Base-by-base conservation (phyloP, 1,140 invertebrate genomes). In the Pararge aegeria region DNA sequence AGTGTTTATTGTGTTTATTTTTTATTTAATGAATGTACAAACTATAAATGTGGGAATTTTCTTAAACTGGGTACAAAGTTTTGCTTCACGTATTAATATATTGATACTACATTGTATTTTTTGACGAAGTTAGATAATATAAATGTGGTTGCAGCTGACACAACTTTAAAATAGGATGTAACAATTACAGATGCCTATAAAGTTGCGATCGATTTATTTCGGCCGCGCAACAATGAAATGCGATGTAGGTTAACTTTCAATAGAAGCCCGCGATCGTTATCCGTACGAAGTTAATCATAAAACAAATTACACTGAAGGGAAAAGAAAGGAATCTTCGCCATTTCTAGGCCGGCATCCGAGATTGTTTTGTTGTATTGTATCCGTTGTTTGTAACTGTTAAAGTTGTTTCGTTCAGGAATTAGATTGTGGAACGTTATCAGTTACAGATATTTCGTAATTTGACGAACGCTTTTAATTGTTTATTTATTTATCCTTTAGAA, bases 201-300 rank as follows among this genome's bases (percentile, higher is more conserved):
- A 34, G 30, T 34, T 34, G n/a, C 30, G 30, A 6, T 34, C 44
- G 38, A 57, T 57, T 57, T 57, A 21, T 49, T 49, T 49, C 0
- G 29, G n/a, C 0, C 24, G 27, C n/a, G 9, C 27, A 27, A 57
- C 55, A 57, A 57, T 57, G 10, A 40, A 37, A 37, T 13, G 44
- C 6, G 24, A 57, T 57, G 44, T 56, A 20, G 54, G 54, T 37
- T 46, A 56, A 56, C 55, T 56, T 49, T 48, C 55, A 38, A 38
- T 42, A 38, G 2, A n/a, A 13, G 42, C 37, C 55, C 16, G 18
- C 18, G 55, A 44, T 56, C 30, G 55, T 48, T 48, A 46, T 49
- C 44, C 6, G 15, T 21, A n/a, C 42, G 29, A 54, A 54, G 13
- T 16, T 42, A 54, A 54, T 54, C 52, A 54, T 54, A 54, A 54